A percentile compares a stretch with the other conserved stretches of the same genome.
phyloP scores from a whole-genome alignment of 2,888 invertebrate genomes.

The Caenorhabditis japonica region DNA sequence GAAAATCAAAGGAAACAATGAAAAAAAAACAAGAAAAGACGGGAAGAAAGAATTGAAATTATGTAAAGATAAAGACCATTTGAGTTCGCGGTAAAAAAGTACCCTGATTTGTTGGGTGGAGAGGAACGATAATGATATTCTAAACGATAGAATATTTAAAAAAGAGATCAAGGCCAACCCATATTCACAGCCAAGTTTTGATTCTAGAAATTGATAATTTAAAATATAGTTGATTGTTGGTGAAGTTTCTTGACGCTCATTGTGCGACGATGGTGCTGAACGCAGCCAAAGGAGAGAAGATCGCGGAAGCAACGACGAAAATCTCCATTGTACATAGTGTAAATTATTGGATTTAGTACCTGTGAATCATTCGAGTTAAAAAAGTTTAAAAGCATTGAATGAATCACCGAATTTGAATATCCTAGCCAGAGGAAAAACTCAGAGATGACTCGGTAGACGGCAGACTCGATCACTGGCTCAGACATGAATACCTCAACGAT shows the following conservation, averaged over 20 bases:
- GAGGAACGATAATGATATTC: too few relatives aligned
- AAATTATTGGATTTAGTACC: constrained; percentile 77
- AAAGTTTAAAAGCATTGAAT: too few relatives aligned
- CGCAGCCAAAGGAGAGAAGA: constrained; percentile 75
- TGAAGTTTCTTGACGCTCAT: constrained; percentile 77
- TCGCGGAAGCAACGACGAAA: constrained; percentile 78
- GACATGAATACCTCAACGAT: constrained; percentile 74
- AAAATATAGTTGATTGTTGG: constrained; percentile 74
- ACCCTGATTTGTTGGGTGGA: too few relatives aligned
- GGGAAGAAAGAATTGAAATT: too few relatives aligned
- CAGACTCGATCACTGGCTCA: constrained; percentile 48
- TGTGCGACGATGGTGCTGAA: constrained; percentile 74
- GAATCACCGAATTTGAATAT: constrained; percentile 77
- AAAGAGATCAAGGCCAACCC: constrained; percentile 16
- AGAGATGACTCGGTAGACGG: constrained; percentile 64
- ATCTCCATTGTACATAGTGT: constrained; percentile 77
- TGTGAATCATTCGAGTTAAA: constrained; percentile 21
- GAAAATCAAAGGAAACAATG: constrained; percentile 30
- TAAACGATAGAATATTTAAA: too few relatives aligned
- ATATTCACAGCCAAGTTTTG: constrained; percentile 10
- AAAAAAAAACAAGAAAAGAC: neutral
- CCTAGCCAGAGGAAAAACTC: constrained; percentile 78
- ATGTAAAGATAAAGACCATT: too few relatives aligned
- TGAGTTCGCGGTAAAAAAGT: too few relatives aligned
- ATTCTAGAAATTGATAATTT: constrained; percentile 27